These are phyloP conservation scores for Dryadula phaetusa DNA, from an alignment of 2,888 invertebrate genomes.

Conservation along the genomic window DNA sequence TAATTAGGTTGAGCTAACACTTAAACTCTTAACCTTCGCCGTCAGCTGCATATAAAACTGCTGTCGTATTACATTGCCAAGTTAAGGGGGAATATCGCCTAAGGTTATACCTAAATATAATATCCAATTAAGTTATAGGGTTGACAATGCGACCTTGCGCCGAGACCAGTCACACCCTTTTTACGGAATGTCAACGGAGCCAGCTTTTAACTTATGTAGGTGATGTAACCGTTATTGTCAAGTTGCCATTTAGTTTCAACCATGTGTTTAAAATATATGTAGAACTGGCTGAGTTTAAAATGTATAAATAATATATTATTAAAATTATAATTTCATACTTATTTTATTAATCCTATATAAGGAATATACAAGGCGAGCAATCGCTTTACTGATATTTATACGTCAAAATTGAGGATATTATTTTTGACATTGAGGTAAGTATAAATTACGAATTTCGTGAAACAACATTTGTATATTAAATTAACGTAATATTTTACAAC, in stretches of 20 bases:
- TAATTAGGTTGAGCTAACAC: slow-evolving; percentile 32
- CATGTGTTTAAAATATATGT: background rate
- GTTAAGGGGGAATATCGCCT: slow-evolving; percentile 33
- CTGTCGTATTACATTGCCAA: slow-evolving; percentile 32
- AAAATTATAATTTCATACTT: too few species aligned
- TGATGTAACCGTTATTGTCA: slow-evolving; percentile 26
- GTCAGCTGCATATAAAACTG: slow-evolving; percentile 39
- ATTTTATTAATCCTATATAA: too few species aligned
- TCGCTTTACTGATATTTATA: too few species aligned
- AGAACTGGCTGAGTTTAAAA: background rate
- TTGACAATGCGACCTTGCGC: slow-evolving; percentile 31
- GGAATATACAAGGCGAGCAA: too few species aligned
- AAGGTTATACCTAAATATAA: slow-evolving; percentile 38
- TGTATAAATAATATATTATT: too few species aligned
- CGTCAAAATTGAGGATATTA: background rate
- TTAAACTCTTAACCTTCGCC: slow-evolving; percentile 37
- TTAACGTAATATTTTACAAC: background rate
- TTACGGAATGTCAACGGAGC: slow-evolving; percentile 28
- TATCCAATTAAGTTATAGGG: slow-evolving; percentile 31
- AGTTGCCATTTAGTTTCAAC: slow-evolving; percentile 15
- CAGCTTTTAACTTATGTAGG: slow-evolving; percentile 19
- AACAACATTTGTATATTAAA: background rate
- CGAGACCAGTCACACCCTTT: slow-evolving; percentile 28
- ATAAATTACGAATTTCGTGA: background rate
- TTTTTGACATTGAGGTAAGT: background rate